Evolutionary conservation across 2,888 invertebrate genomes (phyloP), one percentile per base, ranked within the genome.

Genomic region (Drosophila leonis): DNA sequence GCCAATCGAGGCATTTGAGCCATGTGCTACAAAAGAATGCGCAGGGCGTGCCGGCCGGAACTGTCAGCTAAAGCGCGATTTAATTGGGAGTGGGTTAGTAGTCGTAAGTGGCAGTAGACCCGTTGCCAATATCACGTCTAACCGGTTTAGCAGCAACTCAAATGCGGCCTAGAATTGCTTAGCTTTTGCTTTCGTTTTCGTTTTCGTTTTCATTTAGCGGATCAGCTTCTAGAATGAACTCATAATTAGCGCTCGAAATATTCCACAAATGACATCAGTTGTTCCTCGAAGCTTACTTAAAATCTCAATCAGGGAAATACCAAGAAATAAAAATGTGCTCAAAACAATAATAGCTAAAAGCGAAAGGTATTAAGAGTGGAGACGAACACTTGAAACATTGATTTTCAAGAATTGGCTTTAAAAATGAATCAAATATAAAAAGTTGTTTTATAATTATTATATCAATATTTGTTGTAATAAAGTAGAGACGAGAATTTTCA

Each of bases 161-260:
- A 42, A 48, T 65, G 63, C 70, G 79, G 78, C 80, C 85, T 61
- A 87, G 75, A 65, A 67, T 54, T 13, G 29, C 7, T 55, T 52
- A 54, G 64, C 57, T 57, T 65, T 48, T 29, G 46, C 29, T 48
- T 29, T 29, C 10, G 31, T 4, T 70, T 33, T 49, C 18, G 69
- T 59, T 62, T 72, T 80, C 70, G 75, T 68, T 83, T 85, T 88
- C 83, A 66, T 80, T 88, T 71, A 75, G 65, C 77, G 31, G 8
- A 20, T 46, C 65, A 63, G 52, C 52, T 69, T 78, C 69, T 80
- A 60, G 54, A 72, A 65, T 44, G 57, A 56, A 62, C 71, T 7
- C 13, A 39, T 57, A 78, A 78, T 80, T 82, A 73, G 41, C 67
- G 57, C 49, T 35, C 61, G 15, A 64, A 18, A 60, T 61, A 76